Conservation (phyloP, 1,140 invertebrate genomes). For the Drosophila persimilis region DNA sequence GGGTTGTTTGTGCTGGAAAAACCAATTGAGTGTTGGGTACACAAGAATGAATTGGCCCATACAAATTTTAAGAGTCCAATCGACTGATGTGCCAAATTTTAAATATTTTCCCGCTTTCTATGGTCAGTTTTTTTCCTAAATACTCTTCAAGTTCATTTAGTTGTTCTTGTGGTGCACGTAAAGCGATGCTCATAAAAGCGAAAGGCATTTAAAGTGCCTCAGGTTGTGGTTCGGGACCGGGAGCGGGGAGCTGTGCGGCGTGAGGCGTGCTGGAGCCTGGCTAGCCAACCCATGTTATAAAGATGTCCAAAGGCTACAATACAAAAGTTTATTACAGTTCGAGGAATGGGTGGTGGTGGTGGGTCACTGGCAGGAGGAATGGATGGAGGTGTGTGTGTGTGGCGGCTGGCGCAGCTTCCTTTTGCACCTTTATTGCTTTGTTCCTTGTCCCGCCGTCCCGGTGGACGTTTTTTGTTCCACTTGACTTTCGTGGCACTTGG, state of each 20-base stretch:
- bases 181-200: constrained; percentile 37
- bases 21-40: constrained; percentile 48
- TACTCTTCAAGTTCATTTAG: constrained; percentile 25
- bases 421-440: constrained; percentile 40
- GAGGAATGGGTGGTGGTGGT: not conserved
- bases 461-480: constrained; percentile 35
- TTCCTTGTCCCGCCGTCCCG: constrained; percentile 4
- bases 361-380: not conserved
- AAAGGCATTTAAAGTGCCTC: constrained; percentile 52
- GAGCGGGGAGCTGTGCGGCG: not conserved
- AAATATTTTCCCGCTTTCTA: constrained; percentile 4
- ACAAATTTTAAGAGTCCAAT: constrained; percentile 44
- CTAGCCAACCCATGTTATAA: constrained; percentile 67
- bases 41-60: constrained; percentile 44
- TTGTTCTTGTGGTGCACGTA: constrained; percentile 19
- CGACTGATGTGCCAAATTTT: constrained; percentile 23
- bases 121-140: constrained; percentile 27
- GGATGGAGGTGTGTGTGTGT: not conserved
- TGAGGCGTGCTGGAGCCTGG: constrained; percentile 12
- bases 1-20: constrained; percentile 10
- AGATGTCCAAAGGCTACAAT: constrained; percentile 66
- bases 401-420: not conserved
- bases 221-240: not conserved
- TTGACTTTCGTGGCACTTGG: constrained; percentile 48
- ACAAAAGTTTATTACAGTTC: constrained; percentile 64